A percentile compares a stretch with the other conserved stretches of the same genome.
These are phyloP conservation scores for Phyllostomus hastatus DNA, from an alignment of 2,113 vertebrate species.

Conservation along the genomic window DNA sequence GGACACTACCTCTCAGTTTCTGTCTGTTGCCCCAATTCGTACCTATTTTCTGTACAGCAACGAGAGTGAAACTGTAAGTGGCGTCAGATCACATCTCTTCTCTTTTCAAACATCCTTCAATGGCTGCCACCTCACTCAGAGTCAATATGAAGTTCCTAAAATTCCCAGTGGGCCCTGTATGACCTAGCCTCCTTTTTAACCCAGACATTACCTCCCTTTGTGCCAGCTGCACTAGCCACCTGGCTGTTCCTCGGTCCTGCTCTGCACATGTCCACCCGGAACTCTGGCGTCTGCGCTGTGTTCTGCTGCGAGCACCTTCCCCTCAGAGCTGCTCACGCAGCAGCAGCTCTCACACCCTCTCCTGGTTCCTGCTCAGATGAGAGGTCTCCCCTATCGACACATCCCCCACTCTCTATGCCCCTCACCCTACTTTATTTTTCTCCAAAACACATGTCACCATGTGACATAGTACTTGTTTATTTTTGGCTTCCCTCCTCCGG, in stretches of 20 bases:
- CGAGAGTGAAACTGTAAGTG: background rate
- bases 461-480: background rate
- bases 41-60: background rate
- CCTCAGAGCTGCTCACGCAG: background rate
- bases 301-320: background rate
- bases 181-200: background rate
- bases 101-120: background rate
- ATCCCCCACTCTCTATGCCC: background rate
- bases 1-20: background rate
- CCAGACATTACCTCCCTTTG: background rate
- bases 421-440: background rate
- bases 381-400: background rate
- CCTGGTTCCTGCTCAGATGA: background rate
- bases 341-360: rapidly evolving
- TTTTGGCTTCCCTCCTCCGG: background rate
- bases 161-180: rapidly evolving
- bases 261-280: rapidly evolving
- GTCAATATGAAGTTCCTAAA: background rate
- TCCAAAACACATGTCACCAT: too few species aligned
- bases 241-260: background rate
- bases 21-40: background rate
- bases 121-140: background rate
- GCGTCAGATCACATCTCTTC: background rate
- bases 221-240: background rate
- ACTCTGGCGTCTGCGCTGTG: background rate